Base-by-base conservation (phyloP, 2,113 vertebrate species). In the Pipa parva region DNA sequence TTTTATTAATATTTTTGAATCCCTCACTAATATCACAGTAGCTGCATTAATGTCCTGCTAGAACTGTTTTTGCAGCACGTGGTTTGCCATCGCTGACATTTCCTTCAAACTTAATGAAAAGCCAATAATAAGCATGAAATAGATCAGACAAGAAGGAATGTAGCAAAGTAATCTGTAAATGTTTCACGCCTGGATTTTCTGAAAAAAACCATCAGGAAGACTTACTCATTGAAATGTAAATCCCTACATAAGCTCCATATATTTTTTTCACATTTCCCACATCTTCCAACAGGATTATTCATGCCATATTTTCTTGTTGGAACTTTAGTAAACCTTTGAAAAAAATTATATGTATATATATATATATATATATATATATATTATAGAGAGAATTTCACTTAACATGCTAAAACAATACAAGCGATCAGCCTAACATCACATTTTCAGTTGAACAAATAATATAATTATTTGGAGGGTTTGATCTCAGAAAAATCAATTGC, bases 221-320 rank as follows among this genome's bases (percentile, higher is more conserved):
- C 61, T 70, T 70, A 18, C 66, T 42, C 66, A 70, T 70, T 70
- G 66, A 70, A 70, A 70, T 70, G 66, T 70, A 70, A 70, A 70
- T 70, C 66, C 66, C 58, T 49, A 26, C 27, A 69, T 69, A 69
- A 69, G 66, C 66, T 61, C 58, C 25, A 22, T 52, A 54, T 54
- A 70, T 70, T 39, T 42, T n/a, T 58, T 52, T 45, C 26, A 54
- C 24, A 61, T 59, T 54, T 28, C 57, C 66, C 42, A 21, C 66
- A 60, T 70, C 57, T 60, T 54, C 45, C 49, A 70, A 70, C 60
- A 60, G 58, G 66, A 70, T 70, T 70, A 61, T 61, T 70, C 58
- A 61, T 58, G 29, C 66, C 22, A 28, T 61, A 59, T 70, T 70
- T 70, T 54, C 58, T 61, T 61, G 57, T 61, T 70, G 29, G 31